Evolutionary conservation across 2,888 invertebrate species (phyloP).

Genomic region (Dromius quadrimaculatus): DNA sequence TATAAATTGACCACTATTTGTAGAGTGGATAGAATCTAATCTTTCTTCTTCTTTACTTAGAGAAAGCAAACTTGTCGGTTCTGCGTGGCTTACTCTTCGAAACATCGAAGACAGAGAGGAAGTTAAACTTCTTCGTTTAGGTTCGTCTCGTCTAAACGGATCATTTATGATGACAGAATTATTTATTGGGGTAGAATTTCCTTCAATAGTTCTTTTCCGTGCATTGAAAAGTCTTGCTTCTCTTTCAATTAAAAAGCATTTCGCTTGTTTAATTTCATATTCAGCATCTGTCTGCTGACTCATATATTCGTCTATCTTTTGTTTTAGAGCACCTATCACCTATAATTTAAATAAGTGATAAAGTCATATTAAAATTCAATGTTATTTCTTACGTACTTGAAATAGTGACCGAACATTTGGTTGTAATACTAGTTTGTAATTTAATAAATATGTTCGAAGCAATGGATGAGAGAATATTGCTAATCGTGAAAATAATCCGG

Average conservation of each 20-base stretch:
- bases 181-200: conserved; percentile 54
- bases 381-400: conserved; percentile 73
- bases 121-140: conserved; percentile 82
- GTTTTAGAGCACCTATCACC: conserved; percentile 84
- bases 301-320: conserved; percentile 86
- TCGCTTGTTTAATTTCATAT: conserved; percentile 81
- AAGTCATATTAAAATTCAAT: not conserved
- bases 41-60: conserved; percentile 40
- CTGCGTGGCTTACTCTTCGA: conserved; percentile 70
- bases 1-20: conserved; percentile 27
- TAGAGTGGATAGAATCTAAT: conserved; percentile 32
- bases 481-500: conserved; percentile 86
- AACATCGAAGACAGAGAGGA: conserved; percentile 83
- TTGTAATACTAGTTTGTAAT: conserved; percentile 86
- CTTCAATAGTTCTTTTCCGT: conserved; percentile 73
- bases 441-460: conserved; percentile 87
- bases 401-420: conserved; percentile 92
- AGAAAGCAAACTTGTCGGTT: conserved; percentile 21
- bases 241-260: conserved; percentile 81
- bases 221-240: conserved; percentile 82
- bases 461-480: conserved; percentile 91
- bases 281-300: conserved; percentile 71
- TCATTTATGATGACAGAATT: conserved; percentile 60
- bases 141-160: conserved; percentile 75
- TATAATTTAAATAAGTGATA: conserved; percentile 60